Evolutionary conservation across 2,113 vertebrate genomes (phyloP).

Genomic region (Oncorhynchus nerka): DNA sequence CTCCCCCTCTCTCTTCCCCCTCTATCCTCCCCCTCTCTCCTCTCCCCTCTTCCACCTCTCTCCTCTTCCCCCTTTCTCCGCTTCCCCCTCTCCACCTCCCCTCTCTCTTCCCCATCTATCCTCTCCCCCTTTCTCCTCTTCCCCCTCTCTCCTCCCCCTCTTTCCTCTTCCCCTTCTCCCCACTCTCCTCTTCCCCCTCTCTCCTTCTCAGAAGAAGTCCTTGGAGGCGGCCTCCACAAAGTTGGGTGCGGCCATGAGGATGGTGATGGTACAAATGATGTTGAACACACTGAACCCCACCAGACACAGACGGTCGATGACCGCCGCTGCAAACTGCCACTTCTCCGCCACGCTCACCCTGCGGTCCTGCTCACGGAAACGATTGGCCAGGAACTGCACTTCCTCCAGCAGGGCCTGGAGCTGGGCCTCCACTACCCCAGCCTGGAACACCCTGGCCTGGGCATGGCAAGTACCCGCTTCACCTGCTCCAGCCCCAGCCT

Average conservation of each 20-base stretch:
- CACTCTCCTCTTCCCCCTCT: neutral
- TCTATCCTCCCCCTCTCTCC: no score
- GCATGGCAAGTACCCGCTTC: slow-evolving; percentile 18
- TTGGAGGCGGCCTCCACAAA: slow-evolving; percentile 79
- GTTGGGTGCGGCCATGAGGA: slow-evolving; percentile 80
- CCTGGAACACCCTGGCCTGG: slow-evolving; percentile 9
- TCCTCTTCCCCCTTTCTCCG: neutral
- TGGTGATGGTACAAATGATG: slow-evolving; percentile 80
- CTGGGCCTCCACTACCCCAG: slow-evolving; percentile 66
- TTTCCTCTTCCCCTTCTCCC: neutral
- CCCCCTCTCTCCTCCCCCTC: neutral
- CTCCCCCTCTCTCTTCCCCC: no score
- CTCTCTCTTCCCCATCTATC: no score
- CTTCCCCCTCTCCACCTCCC: no score
- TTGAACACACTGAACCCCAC: slow-evolving; percentile 80
- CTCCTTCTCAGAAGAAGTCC: slow-evolving; percentile 72
- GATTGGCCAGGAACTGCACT: slow-evolving; percentile 73
- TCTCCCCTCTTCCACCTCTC: neutral
- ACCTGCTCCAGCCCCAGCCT: slow-evolving; percentile 50
- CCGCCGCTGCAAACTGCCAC: slow-evolving; percentile 80
- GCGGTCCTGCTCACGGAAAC: slow-evolving; percentile 74
- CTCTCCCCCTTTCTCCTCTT: no score
- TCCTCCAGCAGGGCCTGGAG: slow-evolving; percentile 74
- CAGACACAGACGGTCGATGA: slow-evolving; percentile 78
- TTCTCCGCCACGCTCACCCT: slow-evolving; percentile 67